Conservation (phyloP, 1,140 invertebrate genomes). For the Aethina tumida region DNA sequence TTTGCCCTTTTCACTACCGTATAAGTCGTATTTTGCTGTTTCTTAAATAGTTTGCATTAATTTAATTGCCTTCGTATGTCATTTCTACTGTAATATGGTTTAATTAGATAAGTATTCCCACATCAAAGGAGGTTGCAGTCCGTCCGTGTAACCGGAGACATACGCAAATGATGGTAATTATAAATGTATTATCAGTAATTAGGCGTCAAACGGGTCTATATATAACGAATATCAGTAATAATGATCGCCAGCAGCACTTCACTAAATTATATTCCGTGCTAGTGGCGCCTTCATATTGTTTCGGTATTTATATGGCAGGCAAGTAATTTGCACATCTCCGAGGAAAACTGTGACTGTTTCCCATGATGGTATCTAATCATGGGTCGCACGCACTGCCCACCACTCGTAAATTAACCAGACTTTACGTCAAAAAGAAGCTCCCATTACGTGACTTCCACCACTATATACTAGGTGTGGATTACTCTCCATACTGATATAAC, state of each 20-base stretch:
- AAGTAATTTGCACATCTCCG: conserved; percentile 30
- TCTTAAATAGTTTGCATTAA: too few species aligned
- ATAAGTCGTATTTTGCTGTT: too few species aligned
- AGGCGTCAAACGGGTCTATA: conserved; percentile 1
- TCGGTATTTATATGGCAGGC: conserved; percentile 21
- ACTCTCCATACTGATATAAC: too few species aligned
- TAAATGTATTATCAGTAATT: too few species aligned
- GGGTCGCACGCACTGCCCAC: conserved; percentile 23
- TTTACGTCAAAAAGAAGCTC: conserved; percentile 9
- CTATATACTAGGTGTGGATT: too few species aligned
- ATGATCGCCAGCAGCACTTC: conserved; percentile 20
- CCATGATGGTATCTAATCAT: conserved; percentile 29
- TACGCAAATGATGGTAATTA: too few species aligned
- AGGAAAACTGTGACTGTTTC: conserved; percentile 25
- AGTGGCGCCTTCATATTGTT: conserved; percentile 21
- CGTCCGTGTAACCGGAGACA: too few species aligned
- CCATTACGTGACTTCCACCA: conserved; percentile 11
- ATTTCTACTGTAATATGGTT: too few species aligned
- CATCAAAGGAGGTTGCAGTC: too few species aligned
- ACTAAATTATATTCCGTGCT: conserved; percentile 29
- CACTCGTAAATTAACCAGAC: conserved; percentile 23
- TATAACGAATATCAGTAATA: conserved; percentile 16
- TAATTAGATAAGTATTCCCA: too few species aligned
- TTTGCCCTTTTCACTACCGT: too few species aligned
- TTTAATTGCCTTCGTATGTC: too few species aligned